A percentile compares a stretch with the other conserved stretches of the same genome.
These are phyloP conservation scores for Ramphastos sulfuratus DNA, from an alignment of 2,113 vertebrate genomes.

Conservation along the genomic window DNA sequence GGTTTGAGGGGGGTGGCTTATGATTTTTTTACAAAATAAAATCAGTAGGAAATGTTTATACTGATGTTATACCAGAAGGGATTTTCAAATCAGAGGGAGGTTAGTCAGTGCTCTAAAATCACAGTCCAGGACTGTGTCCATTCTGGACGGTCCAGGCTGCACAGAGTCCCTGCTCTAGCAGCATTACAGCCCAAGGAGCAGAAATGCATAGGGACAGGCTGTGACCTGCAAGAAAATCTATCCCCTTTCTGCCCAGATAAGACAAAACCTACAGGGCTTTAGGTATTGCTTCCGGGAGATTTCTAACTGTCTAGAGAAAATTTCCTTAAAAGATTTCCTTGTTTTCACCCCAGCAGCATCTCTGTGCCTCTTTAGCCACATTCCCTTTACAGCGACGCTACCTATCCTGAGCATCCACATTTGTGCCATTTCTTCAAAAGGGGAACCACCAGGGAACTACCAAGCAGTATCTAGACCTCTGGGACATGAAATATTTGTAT, in stretches of 20 bases:
- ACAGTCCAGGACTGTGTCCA: too few species aligned
- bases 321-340: not conserved
- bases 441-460: conserved; percentile 14
- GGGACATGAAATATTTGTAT: conserved; percentile 53
- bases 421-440: not conserved
- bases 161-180: too few species aligned
- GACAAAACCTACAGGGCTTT: not conserved
- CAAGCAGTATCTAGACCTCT: not conserved
- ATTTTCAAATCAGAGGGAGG: too few species aligned
- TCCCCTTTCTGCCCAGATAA: not conserved
- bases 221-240: not conserved
- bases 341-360: not conserved
- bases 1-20: too few species aligned
- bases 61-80: too few species aligned
- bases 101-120: too few species aligned
- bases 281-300: not conserved
- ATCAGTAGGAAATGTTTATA: too few species aligned
- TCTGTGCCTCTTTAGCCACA: not conserved
- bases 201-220: not conserved
- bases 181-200: too few species aligned
- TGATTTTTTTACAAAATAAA: too few species aligned
- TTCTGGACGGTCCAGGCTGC: too few species aligned
- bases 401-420: fast-evolving
- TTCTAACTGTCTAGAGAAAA: not conserved
- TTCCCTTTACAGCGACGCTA: not conserved